A percentile compares a stretch with the other conserved stretches of the same genome.
These are phyloP conservation scores for Capreolus pygargus DNA, from an alignment of 2,113 vertebrate genomes.

Conservation along the genomic window DNA sequence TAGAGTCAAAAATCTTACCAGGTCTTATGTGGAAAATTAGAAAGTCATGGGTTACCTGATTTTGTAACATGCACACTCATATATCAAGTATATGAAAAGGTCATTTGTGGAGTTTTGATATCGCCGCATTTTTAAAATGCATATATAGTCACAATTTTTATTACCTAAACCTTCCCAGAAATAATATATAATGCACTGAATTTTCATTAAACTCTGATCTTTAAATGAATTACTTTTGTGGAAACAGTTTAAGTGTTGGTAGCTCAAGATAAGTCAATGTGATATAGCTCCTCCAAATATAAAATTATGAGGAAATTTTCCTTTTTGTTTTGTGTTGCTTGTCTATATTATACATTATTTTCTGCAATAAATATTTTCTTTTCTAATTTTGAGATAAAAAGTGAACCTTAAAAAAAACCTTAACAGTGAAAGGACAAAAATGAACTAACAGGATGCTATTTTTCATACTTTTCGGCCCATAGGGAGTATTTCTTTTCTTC, in stretches of 20 bases:
- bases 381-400: neutral
- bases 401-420: neutral
- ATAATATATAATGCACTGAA: neutral
- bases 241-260: neutral
- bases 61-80: neutral
- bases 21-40: neutral
- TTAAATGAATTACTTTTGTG: neutral
- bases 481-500: neutral
- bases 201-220: neutral
- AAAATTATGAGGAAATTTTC: neutral
- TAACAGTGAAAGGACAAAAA: neutral
- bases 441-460: neutral
- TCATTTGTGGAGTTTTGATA: neutral
- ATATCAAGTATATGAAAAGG: neutral
- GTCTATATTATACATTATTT: neutral
- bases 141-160: neutral
- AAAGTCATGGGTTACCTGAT: neutral
- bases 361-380: neutral
- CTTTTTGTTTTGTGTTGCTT: neutral
- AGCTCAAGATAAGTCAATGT: neutral
- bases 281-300: neutral
- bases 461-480: neutral
- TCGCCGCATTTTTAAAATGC: neutral
- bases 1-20: neutral
- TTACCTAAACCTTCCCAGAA: neutral